Evolutionary conservation across 2,113 vertebrate species (phyloP).

Genomic region (Trichechus manatus): DNA sequence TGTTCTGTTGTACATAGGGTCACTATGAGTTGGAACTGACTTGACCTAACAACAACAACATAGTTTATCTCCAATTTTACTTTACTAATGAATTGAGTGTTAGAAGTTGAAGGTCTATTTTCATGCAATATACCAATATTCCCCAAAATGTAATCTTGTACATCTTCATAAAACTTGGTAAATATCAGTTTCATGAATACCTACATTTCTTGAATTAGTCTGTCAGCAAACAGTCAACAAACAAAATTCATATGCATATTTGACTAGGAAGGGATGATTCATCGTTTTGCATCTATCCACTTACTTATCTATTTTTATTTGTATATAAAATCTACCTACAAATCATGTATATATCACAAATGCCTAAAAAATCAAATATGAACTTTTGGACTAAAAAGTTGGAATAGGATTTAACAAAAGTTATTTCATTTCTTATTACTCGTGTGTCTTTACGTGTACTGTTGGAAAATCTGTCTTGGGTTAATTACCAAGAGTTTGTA

Average conservation of each 20-base stretch:
- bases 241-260: not conserved
- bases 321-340: not conserved
- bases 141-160: slow-evolving; percentile 56
- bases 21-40: too few species aligned
- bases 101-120: slow-evolving; percentile 44
- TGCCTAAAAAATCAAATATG: not conserved
- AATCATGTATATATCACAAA: not conserved
- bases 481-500: not conserved
- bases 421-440: not conserved
- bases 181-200: slow-evolving; percentile 35
- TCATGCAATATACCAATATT: slow-evolving; percentile 55
- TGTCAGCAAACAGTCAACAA: not conserved
- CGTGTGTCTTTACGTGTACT: not conserved
- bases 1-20: too few species aligned
- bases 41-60: too few species aligned
- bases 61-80: slow-evolving; percentile 70
- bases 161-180: slow-evolving; percentile 68
- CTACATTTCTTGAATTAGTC: not conserved
- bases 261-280: not conserved
- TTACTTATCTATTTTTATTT: not conserved
- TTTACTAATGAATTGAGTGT: not conserved
- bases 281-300: not conserved
- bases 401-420: not conserved
- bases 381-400: not conserved
- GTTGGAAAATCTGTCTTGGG: not conserved